A percentile compares a stretch with the other conserved stretches of the same genome.
Conservation (phyloP, 2,888 invertebrate genomes). For the Orchesellides sinensis region DNA sequence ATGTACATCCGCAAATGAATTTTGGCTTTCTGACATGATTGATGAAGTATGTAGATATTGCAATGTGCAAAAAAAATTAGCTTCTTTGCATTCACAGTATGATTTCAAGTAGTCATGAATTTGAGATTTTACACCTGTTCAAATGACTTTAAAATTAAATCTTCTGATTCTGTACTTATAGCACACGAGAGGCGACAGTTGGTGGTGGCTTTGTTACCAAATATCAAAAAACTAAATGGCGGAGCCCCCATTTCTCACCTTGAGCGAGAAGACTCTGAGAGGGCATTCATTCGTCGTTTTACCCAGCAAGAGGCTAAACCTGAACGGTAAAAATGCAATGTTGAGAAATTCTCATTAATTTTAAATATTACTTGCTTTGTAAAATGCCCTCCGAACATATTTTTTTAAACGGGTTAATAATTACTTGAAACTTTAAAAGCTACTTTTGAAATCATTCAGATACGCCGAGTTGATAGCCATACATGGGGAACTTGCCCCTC, state of each 20-base stretch:
- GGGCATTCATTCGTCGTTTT: conserved; percentile 94
- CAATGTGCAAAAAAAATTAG: conserved; percentile 6
- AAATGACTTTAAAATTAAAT: too few relatives aligned
- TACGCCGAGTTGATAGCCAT: conserved; percentile 89
- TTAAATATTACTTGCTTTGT: conserved; percentile 1
- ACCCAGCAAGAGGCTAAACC: conserved; percentile 90
- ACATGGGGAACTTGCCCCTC: conserved; percentile 93
- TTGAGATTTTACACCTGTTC: not conserved
- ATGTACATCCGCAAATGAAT: too few relatives aligned
- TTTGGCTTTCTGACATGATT: too few relatives aligned
- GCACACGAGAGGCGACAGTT: conserved; percentile 91
- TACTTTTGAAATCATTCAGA: conserved; percentile 78
- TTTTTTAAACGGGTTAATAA: too few relatives aligned
- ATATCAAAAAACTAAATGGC: conserved; percentile 91
- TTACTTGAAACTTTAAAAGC: not conserved
- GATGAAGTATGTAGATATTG: too few relatives aligned
- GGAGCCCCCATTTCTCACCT: conserved; percentile 89
- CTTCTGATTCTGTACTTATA: conserved; percentile 75
- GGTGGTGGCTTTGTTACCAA: conserved; percentile 91
- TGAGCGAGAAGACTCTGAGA: conserved; percentile 94
- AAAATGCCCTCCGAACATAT: too few relatives aligned
- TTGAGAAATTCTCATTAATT: conserved; percentile 4
- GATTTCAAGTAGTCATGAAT: not conserved
- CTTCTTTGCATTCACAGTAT: too few relatives aligned
- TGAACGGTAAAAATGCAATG: conserved; percentile 80